These are phyloP conservation scores for Sebastolobus alascanus DNA, from an alignment of 2,797 vertebrate genomes.

Conservation along the genomic window DNA sequence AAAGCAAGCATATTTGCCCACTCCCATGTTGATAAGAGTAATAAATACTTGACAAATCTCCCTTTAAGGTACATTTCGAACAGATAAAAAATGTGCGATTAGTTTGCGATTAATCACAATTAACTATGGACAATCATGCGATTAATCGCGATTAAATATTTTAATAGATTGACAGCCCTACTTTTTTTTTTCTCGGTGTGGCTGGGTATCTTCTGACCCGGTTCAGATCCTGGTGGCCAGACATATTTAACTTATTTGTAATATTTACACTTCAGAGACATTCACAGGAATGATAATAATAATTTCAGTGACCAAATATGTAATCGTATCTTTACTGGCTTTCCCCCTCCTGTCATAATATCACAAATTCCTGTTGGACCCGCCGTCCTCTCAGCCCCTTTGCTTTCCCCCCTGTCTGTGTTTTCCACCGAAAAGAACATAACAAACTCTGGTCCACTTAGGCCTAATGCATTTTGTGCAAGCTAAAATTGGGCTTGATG, in stretches of 20 bases:
- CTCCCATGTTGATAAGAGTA: too few relatives aligned
- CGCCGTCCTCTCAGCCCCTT: slow-evolving; percentile 14
- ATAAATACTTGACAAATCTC: too few relatives aligned
- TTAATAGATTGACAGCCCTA: too few relatives aligned
- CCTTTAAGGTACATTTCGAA: too few relatives aligned
- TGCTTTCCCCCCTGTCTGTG: slow-evolving; percentile 40
- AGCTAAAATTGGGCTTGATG: slow-evolving; percentile 50
- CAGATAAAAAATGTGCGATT: too few relatives aligned
- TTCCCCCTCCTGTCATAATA: slow-evolving; percentile 72
- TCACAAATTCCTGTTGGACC: slow-evolving; percentile 58
- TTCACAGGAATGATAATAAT: slow-evolving; percentile 74
- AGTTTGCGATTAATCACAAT: too few relatives aligned
- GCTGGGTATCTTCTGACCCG: slow-evolving; percentile 29
- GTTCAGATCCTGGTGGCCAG: slow-evolving; percentile 39
- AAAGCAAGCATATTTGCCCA: too few relatives aligned
- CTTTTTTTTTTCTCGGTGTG: background rate
- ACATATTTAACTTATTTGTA: slow-evolving; percentile 73
- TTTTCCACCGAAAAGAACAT: slow-evolving; percentile 60
- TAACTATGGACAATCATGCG: too few relatives aligned
- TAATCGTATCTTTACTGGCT: slow-evolving; percentile 66
- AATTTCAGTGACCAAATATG: slow-evolving; percentile 66
- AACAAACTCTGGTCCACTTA: slow-evolving; percentile 71
- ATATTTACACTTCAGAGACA: slow-evolving; percentile 70
- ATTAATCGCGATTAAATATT: too few relatives aligned
- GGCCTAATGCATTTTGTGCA: slow-evolving; percentile 63